Base-by-base conservation (phyloP, 2,797 vertebrate species). In the Nasua narica region DNA sequence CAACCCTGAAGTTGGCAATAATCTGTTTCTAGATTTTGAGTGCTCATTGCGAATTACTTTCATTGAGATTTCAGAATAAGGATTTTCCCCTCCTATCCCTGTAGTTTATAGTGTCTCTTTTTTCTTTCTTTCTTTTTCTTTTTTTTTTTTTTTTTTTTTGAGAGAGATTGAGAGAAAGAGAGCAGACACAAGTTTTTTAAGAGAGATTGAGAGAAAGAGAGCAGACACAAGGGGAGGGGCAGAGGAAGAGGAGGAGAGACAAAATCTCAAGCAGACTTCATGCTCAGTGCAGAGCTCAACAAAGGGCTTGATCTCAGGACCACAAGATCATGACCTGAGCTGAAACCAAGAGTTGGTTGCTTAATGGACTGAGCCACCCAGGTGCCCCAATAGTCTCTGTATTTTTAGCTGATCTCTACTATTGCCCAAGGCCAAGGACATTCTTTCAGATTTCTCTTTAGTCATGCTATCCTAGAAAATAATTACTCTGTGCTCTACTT, bases 11-110 rank as follows among this genome's bases (percentile, higher is more conserved):
- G 60, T 16, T 35, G 29, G 4, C 25, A 87, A 65, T 60, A 50
- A 25, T 78, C 7, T 27, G 27, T 76, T 35, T 18, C n/a, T 54
- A 70, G 40, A 4, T 43, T 86, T 88, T 67, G 35, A 35, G 8
- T 35, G 5, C 48, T 40, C 67, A 1, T 37, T 83, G 40, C n/a
- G 94, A 27, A 13, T 87, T 52, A 89, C n/a, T 46, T 9, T 89
- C 40, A 32, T 0, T 60, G 8, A 83, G 4, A 2, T 90, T 91
- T 95, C 81, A 67, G 52, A 90, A 76, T 82, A 37, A 91, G 56
- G 25, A n/a, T 1, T 40, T 7, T 21, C 1, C 10, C 2, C 15
- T 52, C 2, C 0, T 13, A 60, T 52, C 11, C 16, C 27, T 65
- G 3, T 46, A 21, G 5, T 84, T 78, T 81, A 40, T 1, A 56